Conservation (phyloP, 2,888 invertebrate species). For the Eudemis profundana region DNA sequence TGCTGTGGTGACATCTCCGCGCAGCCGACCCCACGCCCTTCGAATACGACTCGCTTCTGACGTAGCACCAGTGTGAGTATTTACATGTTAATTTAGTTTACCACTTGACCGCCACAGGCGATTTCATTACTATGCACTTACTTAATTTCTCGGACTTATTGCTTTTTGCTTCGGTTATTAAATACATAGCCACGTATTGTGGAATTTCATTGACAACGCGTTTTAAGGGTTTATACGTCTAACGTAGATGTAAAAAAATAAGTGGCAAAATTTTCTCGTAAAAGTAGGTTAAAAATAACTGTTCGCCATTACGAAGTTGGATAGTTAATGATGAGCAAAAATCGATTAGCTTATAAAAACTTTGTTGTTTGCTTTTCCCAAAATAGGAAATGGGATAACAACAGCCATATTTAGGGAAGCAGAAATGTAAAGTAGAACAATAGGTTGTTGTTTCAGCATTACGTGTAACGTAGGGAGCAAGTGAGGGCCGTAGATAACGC, state of each 20-base stretch:
- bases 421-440: slow-evolving; percentile 31
- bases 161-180: background rate
- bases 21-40: slow-evolving; percentile 85
- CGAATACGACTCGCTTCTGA: slow-evolving; percentile 85
- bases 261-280: no score
- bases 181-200: no score
- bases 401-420: background rate
- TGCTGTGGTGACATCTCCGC: slow-evolving; percentile 89
- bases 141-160: background rate
- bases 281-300: no score
- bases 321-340: no score
- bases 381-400: slow-evolving; percentile 10
- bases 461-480: slow-evolving; percentile 22
- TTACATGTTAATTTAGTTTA: slow-evolving; percentile 10
- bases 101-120: background rate
- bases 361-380: background rate
- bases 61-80: slow-evolving; percentile 82
- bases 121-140: slow-evolving; percentile 2
- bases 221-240: background rate
- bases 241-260: no score
- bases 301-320: no score
- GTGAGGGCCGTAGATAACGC: slow-evolving; percentile 27
- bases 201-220: background rate
- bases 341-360: background rate
- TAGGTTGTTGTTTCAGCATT: slow-evolving; percentile 46